Evolutionary conservation across 2,888 invertebrate genomes (phyloP), one percentile per base, ranked within the genome.

Genomic region (Lithophane semibrunnea): DNA sequence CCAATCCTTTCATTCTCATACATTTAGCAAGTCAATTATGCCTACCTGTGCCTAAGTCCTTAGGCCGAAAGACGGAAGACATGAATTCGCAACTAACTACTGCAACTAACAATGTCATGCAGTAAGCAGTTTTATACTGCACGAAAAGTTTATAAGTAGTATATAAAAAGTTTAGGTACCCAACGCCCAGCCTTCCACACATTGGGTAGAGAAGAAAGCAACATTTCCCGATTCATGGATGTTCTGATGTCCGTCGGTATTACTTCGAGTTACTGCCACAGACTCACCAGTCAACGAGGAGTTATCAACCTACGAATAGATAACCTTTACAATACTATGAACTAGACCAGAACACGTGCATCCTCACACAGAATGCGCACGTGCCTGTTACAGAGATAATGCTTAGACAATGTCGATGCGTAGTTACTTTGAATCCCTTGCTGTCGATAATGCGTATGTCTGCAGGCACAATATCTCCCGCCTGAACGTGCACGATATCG

Each of bases 381-480:
- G 76, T 85, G 73, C 37, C n/a, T 21, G 37, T 44, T 54, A n/a
- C 42, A 67, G 61, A 84, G 75, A 83, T 78, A 74, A 56, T 60
- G 42, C 7, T 79, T 60, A 47, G 58, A 42, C n/a, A 24, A 70
- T 73, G 70, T 60, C 21, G 29, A 70, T 73, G 70, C 64, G 47
- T 89, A 80, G 54, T 73, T 79, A 96, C 96, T 92, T 96, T 99
- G 95, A 99, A 99, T 92, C 98, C 99, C 94, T 99, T 98, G 80
- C 99, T 98, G 93, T 98, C 98, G 93, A 99, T 98, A 91, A 99
- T 98, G 89, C 99, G 98, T 92, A 99, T 98, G 95, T 99, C 99
- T 77, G 99, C 99, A 29, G 99, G 99, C 87, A 99, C 98, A 90
- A 99, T 97, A 95, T 99, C 99, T 87, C 99, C 99, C 92, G 99